phyloP scores from a whole-genome alignment of 2,888 invertebrate species.

The Arrhopalites spinosus region DNA sequence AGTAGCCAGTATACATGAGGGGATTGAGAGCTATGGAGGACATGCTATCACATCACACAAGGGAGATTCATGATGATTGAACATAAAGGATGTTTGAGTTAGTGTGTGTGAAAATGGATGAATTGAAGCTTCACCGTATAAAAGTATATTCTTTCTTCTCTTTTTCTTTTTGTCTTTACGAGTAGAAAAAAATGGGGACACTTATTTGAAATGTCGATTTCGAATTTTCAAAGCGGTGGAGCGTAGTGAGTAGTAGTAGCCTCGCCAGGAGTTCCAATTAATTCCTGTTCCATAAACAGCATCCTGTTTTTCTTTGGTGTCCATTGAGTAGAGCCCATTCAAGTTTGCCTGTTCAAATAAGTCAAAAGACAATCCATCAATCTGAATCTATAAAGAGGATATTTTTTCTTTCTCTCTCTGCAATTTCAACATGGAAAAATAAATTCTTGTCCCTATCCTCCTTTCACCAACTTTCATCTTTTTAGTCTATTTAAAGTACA shows the following conservation, averaged over 20 bases:
- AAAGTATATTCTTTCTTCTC: background rate
- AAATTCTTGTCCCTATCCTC: background rate
- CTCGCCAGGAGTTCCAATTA: conserved; percentile 58
- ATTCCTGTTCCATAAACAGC: conserved; percentile 54
- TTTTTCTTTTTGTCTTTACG: background rate
- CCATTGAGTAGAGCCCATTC: conserved; percentile 57
- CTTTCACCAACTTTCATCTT: too few species aligned
- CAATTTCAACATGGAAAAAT: background rate
- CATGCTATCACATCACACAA: too few species aligned
- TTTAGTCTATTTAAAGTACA: too few species aligned
- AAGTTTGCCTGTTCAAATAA: conserved; percentile 55
- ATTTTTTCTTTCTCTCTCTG: too few species aligned
- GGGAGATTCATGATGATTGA: too few species aligned
- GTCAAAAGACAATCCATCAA: conserved; percentile 16
- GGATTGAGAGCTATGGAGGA: too few species aligned
- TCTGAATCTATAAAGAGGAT: background rate
- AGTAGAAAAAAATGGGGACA: background rate
- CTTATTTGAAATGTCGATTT: conserved; percentile 37
- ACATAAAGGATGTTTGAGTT: too few species aligned
- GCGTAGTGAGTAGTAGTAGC: conserved; percentile 57
- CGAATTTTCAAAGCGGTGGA: conserved; percentile 57
- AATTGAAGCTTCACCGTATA: background rate
- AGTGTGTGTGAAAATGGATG: too few species aligned
- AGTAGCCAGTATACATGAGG: too few species aligned
- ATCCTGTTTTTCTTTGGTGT: conserved; percentile 53